A percentile compares a stretch with the other conserved stretches of the same genome.
These are phyloP conservation scores for Eubucco bourcierii DNA, from an alignment of 2,113 vertebrate species.

Conservation along the genomic window DNA sequence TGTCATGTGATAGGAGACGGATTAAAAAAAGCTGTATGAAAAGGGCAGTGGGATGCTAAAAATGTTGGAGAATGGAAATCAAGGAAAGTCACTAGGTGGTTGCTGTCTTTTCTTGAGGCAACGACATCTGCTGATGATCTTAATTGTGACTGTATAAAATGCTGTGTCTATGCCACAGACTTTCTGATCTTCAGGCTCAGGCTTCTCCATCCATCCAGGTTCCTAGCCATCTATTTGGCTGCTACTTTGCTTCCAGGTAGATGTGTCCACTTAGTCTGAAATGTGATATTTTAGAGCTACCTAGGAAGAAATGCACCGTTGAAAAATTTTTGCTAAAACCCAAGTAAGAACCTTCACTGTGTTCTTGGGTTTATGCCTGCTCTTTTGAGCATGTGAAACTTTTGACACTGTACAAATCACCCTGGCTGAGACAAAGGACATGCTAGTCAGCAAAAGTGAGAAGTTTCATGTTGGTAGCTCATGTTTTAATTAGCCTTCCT, in stretches of 20 bases:
- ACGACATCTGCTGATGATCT: not conserved
- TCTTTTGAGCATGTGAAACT: not conserved
- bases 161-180: not conserved
- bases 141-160: not conserved
- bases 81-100: not conserved
- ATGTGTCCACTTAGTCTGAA: rapidly evolving
- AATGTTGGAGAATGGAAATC: not conserved
- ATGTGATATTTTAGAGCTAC: not conserved
- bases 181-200: not conserved
- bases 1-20: rapidly evolving
- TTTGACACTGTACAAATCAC: not conserved
- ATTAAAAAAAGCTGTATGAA: not conserved
- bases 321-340: not conserved
- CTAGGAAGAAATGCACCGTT: not conserved
- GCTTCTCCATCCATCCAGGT: not conserved
- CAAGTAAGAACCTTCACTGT: not conserved
- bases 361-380: not conserved
- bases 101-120: not conserved
- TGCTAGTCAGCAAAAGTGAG: not conserved
- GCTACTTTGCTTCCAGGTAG: not conserved
- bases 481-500: not conserved
- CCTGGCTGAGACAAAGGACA: not conserved
- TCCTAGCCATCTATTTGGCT: rapidly evolving
- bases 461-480: not conserved
- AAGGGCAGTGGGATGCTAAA: not conserved